phyloP scores from a whole-genome alignment of 2,888 invertebrate genomes.

The Calephelis perditalis region DNA sequence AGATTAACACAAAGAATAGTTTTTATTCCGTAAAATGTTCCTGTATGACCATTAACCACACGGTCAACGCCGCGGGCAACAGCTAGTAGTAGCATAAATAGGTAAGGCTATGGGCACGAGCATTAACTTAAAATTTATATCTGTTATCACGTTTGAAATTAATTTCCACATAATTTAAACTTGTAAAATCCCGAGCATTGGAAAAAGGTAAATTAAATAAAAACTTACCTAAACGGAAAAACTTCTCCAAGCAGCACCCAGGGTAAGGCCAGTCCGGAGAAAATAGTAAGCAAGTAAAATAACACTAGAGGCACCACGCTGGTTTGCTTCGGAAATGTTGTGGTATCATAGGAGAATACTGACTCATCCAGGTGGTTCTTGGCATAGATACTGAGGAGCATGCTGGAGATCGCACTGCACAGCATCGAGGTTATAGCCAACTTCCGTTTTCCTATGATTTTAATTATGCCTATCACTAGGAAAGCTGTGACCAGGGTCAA shows the following conservation, averaged over 20 bases:
- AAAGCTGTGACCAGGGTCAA: constrained; percentile 60
- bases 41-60: too few relatives aligned
- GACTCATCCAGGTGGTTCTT: constrained; percentile 44
- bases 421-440: constrained; percentile 62
- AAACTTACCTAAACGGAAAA: constrained; percentile 73
- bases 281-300: constrained; percentile 56
- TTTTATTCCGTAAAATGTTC: too few relatives aligned
- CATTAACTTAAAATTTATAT: too few relatives aligned
- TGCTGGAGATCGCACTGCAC: constrained; percentile 54
- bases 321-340: constrained; percentile 54
- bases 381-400: constrained; percentile 65
- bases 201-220: background rate
- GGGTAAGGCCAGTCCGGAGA: constrained; percentile 63
- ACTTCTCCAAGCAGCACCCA: constrained; percentile 79
- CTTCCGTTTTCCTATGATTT: constrained; percentile 66
- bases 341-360: constrained; percentile 62
- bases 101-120: too few relatives aligned
- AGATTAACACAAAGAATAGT: too few relatives aligned
- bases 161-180: too few relatives aligned
- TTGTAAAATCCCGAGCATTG: too few relatives aligned
- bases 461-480: constrained; percentile 57
- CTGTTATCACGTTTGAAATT: too few relatives aligned
- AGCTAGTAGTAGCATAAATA: too few relatives aligned
- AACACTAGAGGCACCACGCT: constrained; percentile 56
- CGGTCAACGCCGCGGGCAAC: too few relatives aligned